Conservation (phyloP, 2,113 vertebrate species). For the Chelonoidis abingdonii region DNA sequence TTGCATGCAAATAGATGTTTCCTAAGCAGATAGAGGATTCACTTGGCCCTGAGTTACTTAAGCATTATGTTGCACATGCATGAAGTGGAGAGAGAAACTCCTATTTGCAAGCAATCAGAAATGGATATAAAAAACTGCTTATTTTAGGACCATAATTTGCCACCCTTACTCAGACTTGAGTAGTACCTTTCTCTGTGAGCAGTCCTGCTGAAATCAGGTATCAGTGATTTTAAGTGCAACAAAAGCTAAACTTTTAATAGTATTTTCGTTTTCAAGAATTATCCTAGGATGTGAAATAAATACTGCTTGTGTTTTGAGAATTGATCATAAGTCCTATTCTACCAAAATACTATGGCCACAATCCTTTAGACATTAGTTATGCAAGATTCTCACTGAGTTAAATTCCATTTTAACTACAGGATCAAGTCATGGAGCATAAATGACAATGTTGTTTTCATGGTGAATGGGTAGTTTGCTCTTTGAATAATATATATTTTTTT, state of each 20-base stretch:
- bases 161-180: neutral
- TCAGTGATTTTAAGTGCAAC: neutral
- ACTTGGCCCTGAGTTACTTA: slow-evolving; percentile 43
- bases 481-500: neutral
- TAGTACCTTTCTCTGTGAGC: neutral
- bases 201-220: neutral
- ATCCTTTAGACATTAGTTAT: neutral
- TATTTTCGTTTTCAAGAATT: neutral
- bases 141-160: neutral
- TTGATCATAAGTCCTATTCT: neutral
- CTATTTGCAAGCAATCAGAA: neutral
- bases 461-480: neutral
- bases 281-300: neutral
- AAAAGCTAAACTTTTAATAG: neutral
- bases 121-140: neutral
- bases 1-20: slow-evolving; percentile 62
- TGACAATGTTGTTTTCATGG: neutral
- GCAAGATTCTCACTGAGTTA: neutral
- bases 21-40: neutral
- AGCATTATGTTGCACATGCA: neutral
- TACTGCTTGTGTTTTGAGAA: neutral
- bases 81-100: neutral
- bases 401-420: neutral
- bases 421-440: neutral
- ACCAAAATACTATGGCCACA: neutral